Base-by-base conservation (phyloP, 2,113 vertebrate species). In the Semnornis frantzii region DNA sequence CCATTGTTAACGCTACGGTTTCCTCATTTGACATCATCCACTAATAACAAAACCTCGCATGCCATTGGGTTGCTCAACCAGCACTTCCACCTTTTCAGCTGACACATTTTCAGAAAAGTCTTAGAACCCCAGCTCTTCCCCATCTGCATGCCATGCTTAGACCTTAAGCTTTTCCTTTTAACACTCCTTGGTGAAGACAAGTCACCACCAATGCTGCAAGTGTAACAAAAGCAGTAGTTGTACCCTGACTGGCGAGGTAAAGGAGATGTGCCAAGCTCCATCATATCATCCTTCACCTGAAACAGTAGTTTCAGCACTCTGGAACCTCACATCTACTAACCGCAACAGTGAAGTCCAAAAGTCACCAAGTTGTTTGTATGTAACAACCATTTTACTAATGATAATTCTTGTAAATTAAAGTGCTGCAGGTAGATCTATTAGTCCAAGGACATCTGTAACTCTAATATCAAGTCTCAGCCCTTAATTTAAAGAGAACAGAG, bases 221-320 rank as follows among this genome's bases (percentile, higher is more conserved):
- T 11, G 8, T 42, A 57, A 66, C 3, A 6, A 64, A 91, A 8
- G 3, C 58, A 57, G 21, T 3, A 9, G 27, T 55, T 46, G 52
- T 18, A 23, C 19, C 57, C 21, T 64, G 42, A 24, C 24, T 24
- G 15, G 52, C 11, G 16, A 37, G 23, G 31, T 27, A 37, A 54
- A 44, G 0, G 10, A 48, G 28, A 57, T 0, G 0, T 5, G 13
- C 37, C 10, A 72, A 63, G 15, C 17, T 37, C 16, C 16, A 2
- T 19, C 10, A 2, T 9, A 59, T 8, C 14, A 9, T 3, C 5
- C n/a, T 52, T 68, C 57, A 63, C 20, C 42, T 63, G 60, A 85
- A 79, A 73, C 6, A 31, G 46, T 48, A 60, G 39, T 27, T 66
- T 8, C 11, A 10, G 9, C 50, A 54, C 58, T 48, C 33, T 58